phyloP scores from a whole-genome alignment of 2,113 vertebrate genomes.

The Chiloscyllium plagiosum region DNA sequence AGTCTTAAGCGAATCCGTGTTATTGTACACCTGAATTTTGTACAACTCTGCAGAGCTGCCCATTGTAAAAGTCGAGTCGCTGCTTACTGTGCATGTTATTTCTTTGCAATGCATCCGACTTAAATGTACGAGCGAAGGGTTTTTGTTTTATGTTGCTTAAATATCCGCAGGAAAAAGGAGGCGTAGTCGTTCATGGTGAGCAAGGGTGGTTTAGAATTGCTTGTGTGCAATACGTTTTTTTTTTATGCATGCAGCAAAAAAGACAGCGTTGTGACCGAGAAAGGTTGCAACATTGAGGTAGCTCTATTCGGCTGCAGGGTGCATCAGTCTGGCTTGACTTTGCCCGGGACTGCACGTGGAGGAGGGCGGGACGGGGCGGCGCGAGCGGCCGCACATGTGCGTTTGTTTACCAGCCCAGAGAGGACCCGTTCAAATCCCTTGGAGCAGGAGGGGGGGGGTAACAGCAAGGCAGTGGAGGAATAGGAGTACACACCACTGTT shows the following conservation, averaged over 20 bases:
- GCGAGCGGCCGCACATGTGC: neutral
- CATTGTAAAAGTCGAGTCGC: neutral
- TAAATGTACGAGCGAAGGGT: neutral
- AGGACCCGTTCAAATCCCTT: neutral
- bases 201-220: too few relatives aligned
- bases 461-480: neutral
- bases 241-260: neutral
- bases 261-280: neutral
- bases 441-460: too few relatives aligned
- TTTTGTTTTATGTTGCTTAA: neutral
- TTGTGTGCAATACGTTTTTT: too few relatives aligned
- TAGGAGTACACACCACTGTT: too few relatives aligned
- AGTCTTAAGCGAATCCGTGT: too few relatives aligned
- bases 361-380: neutral
- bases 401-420: slow-evolving; percentile 13
- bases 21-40: neutral
- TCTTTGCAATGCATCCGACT: neutral
- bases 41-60: too few relatives aligned
- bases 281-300: too few relatives aligned
- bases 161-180: too few relatives aligned
- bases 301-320: neutral
- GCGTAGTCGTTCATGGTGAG: too few relatives aligned
- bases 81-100: neutral
- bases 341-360: neutral
- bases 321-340: neutral